Conservation (phyloP, 2,888 invertebrate species). For the Polymixis lichenea region DNA sequence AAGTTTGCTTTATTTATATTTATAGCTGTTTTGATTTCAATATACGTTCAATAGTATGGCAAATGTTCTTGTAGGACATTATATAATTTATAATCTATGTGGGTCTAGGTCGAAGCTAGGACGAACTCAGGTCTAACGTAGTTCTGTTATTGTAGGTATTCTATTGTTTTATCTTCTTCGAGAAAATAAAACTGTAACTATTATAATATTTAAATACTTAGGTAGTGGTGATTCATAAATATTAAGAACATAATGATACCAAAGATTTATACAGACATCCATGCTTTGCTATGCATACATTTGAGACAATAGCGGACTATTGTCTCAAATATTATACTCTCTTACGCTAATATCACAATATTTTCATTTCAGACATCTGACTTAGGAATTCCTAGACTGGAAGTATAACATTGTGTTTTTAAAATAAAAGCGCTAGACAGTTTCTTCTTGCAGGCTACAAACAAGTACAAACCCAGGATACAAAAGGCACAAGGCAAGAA, state of each 20-base stretch:
- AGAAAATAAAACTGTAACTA: neutral
- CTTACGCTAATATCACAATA: neutral
- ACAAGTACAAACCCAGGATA: neutral
- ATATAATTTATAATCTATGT: conserved; percentile 27
- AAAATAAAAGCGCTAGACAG: neutral
- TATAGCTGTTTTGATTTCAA: conserved; percentile 13
- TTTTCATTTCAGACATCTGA: neutral
- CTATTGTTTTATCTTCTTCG: neutral
- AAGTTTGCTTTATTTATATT: conserved; percentile 32
- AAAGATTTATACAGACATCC: neutral
- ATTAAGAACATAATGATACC: neutral
- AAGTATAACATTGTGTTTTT: neutral
- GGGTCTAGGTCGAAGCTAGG: conserved; percentile 17
- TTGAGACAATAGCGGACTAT: neutral
- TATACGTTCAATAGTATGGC: conserved; percentile 6
- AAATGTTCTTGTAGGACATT: conserved; percentile 12
- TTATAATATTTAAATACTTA: neutral
- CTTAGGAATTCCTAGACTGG: neutral
- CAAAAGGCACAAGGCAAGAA: neutral
- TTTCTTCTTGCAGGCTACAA: neutral
- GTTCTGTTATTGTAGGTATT: neutral
- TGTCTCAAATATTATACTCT: neutral
- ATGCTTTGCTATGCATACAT: neutral
- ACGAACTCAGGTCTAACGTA: neutral
- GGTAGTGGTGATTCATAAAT: neutral